Conservation (phyloP, 2,797 vertebrate genomes). For the Rhyacichthys aspro region DNA sequence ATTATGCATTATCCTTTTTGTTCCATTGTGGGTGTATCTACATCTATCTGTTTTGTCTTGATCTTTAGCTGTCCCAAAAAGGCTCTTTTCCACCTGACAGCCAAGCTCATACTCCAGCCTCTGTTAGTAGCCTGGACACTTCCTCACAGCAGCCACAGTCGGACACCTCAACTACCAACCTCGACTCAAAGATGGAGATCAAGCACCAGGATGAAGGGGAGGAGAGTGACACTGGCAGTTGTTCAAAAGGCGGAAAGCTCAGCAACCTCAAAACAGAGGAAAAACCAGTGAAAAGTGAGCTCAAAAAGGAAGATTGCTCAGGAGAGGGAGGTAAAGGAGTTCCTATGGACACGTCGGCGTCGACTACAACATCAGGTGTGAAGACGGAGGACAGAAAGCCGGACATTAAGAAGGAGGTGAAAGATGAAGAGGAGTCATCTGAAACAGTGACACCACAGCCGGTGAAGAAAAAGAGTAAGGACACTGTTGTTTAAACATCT, state of each 20-base stretch:
- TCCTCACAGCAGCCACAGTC: slow-evolving; percentile 87
- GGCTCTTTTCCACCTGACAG: slow-evolving; percentile 87
- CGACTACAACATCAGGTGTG: slow-evolving; percentile 1
- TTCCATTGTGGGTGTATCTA: slow-evolving; percentile 7
- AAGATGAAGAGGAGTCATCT: slow-evolving; percentile 88
- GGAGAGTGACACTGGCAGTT: slow-evolving; percentile 69
- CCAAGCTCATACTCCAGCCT: slow-evolving; percentile 91
- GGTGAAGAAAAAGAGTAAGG: slow-evolving; percentile 94
- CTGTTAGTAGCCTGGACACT: slow-evolving; percentile 88
- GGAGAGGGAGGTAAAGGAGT: slow-evolving; percentile 86
- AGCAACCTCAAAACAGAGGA: slow-evolving; percentile 86
- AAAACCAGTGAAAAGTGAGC: slow-evolving; percentile 78
- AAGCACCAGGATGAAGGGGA: slow-evolving; percentile 89
- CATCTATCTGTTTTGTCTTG: slow-evolving; percentile 5
- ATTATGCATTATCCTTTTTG: no score
- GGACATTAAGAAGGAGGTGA: slow-evolving; percentile 87
- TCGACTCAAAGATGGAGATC: slow-evolving; percentile 87
- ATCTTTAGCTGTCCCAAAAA: slow-evolving; percentile 89
- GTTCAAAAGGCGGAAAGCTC: slow-evolving; percentile 80
- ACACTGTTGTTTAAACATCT: background rate
- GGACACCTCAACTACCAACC: slow-evolving; percentile 78
- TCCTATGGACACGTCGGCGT: slow-evolving; percentile 79
- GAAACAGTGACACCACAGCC: slow-evolving; percentile 82
- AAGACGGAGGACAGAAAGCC: slow-evolving; percentile 86
- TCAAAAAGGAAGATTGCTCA: slow-evolving; percentile 78